Evolutionary conservation across 23 tunicate species (phyloP), one percentile per base, ranked within the genome.

Genomic region (Trididemnum nubilum): DNA sequence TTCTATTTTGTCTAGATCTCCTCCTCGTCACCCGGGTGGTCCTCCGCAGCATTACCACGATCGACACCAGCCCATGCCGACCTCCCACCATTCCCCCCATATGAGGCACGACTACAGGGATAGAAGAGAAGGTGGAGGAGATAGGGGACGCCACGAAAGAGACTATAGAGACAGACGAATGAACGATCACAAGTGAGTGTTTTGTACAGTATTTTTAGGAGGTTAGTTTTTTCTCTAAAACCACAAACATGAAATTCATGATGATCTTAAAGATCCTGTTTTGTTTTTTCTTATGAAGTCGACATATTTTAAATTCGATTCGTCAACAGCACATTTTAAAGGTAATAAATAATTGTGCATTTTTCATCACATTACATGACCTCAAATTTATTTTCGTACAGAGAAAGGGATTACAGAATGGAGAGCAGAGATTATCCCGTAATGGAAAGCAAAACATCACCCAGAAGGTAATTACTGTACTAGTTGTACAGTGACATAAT

Each of bases 1-100:
- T n/a, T n/a, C n/a, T n/a, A n/a, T n/a, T n/a, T n/a, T n/a, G 54
- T 44, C 15, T 44, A 44, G 54, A 44, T 44, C 54, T 9, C 54
- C 81, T 28, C 82, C 82, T 27, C 57, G 88, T 2, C 76, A 85
- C 26, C 23, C 66, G 15, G 82, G 82, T 2, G 9, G 4, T n/a
- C 33, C 32, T 52, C 59, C 76, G 19, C 38, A 33, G 9, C 76
- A 70, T 71, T 44, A 52, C 22, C 82, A 85, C 72, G 75, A 76
- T 33, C 88, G 81, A 27, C 81, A 76, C 65, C 86, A 70, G 33
- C 82, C 81, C 51, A 82, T 79, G 5, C 88, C 88, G 3, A 83
- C 74, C 81, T 51, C 35, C 61, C 72, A 51, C 23, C 44, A 54
- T 35, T 39, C 87, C 85, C 76, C 61, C 35, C 64, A 50, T 18